Conservation (phyloP, 2,113 vertebrate species). For the Octodon degus region DNA sequence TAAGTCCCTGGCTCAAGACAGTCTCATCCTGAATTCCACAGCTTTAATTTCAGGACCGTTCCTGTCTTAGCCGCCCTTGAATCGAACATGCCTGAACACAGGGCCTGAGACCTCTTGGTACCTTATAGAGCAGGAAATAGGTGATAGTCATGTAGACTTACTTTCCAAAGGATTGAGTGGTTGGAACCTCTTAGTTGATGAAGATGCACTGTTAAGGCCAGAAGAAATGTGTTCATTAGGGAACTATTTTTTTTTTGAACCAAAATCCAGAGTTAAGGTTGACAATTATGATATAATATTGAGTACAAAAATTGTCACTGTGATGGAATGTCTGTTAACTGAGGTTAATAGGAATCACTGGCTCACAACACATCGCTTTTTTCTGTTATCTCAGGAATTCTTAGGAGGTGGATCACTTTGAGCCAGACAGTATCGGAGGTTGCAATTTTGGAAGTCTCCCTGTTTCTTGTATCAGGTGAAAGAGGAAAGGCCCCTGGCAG, state of each 20-base stretch:
- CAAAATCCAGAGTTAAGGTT: neutral
- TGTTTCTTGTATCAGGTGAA: neutral
- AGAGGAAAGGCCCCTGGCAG: neutral
- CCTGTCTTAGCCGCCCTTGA: neutral
- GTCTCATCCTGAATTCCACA: neutral
- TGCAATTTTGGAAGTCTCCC: neutral
- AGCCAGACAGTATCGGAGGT: neutral
- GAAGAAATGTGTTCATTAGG: neutral
- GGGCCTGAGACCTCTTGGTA: neutral
- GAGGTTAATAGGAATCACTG: neutral
- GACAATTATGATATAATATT: neutral
- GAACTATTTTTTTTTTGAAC: neutral
- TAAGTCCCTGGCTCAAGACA: neutral
- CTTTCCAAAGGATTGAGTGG: neutral
- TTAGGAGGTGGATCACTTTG: neutral
- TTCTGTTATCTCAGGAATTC: neutral
- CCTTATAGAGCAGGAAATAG: neutral
- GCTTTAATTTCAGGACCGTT: neutral
- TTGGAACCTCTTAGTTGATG: neutral
- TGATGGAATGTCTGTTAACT: neutral
- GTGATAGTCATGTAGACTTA: neutral
- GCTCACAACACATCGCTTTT: neutral
- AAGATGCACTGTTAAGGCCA: neutral
- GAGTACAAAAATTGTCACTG: neutral
- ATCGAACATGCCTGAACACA: fast-evolving